Evolutionary conservation across 2,113 vertebrate genomes (phyloP), one percentile per base, ranked within the genome.

Genomic region (Lamprologus callipterus): DNA sequence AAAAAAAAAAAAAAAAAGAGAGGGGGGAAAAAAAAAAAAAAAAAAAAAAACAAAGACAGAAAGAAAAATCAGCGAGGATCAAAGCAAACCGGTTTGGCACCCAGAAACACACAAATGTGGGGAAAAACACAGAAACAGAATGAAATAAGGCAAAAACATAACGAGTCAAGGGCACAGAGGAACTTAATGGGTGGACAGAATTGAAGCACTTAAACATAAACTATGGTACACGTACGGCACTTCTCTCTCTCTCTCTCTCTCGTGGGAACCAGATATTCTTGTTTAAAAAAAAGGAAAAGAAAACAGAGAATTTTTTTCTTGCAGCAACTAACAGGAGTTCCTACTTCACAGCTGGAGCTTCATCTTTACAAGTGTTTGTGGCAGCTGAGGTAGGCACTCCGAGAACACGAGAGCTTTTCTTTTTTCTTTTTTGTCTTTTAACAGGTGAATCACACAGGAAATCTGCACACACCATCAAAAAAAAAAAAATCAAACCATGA

Each of bases 31-130:
- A n/a, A n/a, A n/a, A n/a, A n/a, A n/a, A n/a, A n/a, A n/a, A n/a
- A n/a, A n/a, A n/a, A 82, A 93, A 93, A 94, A 78, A 5, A 89
- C 23, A 10, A 78, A 35, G 87, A 53, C 81, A 83, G 42, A 35
- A 31, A 81, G 37, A 83, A 89, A 70, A 86, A 80, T 70, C 21
- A 58, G 79, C 28, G 11, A 26, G 70, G 75, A 79, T 78, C 47
- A 91, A 94, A 92, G 47, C 37, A 90, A 90, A 82, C n/a, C 31
- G 85, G 86, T 83, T 95, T 96, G 95, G 94, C 95, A 94, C 89
- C 92, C 51, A 90, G 26, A 86, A 35, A 94, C 14, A 26, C 58
- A 92, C 33, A 87, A 40, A 94, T 26, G 68, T 47, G 40, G 28
- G 40, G 21, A 17, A 83, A 91, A 23, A 70, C 33, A 31, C 33